A percentile compares a stretch with the other conserved stretches of the same genome.
phyloP scores from a whole-genome alignment of 2,888 invertebrate species.

The Chironomus riparius region DNA sequence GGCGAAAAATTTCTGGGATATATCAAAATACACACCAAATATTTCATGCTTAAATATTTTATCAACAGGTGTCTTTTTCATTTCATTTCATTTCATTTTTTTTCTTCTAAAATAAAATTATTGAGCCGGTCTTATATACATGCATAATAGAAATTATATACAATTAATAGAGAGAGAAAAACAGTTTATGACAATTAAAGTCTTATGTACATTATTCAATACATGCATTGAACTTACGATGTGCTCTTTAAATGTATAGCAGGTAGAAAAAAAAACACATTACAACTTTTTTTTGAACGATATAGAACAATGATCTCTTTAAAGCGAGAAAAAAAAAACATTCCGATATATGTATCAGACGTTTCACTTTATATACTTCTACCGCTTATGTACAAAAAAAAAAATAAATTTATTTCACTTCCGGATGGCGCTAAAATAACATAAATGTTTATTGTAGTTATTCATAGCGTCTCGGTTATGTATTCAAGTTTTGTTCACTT shows the following conservation, averaged over 20 bases:
- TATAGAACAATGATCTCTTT: conserved; percentile 27
- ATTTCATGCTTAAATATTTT: conserved; percentile 13
- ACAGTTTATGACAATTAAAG: conserved; percentile 21
- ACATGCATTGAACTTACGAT: not conserved
- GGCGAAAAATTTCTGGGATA: not conserved
- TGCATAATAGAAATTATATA: not conserved
- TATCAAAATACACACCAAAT: conserved; percentile 6
- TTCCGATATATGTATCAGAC: conserved; percentile 9
- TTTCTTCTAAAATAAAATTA: conserved; percentile 1
- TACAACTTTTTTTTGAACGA: conserved; percentile 14
- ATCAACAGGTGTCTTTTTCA: conserved; percentile 25
- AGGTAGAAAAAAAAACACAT: conserved; percentile 20
- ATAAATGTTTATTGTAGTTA: conserved; percentile 26
- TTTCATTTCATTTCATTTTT: not conserved
- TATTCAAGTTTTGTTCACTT: not conserved
- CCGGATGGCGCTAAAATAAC: conserved; percentile 27
- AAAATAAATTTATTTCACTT: conserved; percentile 25
- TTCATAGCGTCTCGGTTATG: conserved; percentile 25
- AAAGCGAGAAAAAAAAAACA: conserved; percentile 12
- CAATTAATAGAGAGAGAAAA: not conserved
- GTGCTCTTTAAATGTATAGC: conserved; percentile 2
- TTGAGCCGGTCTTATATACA: conserved; percentile 1
- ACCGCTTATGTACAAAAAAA: conserved; percentile 15
- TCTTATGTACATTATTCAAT: not conserved
- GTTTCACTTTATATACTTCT: conserved; percentile 17